Percentiles rank a stretch among this genome's conserved stretches.
Evolutionary conservation across 2,888 invertebrate species (phyloP).

Genomic region (Saturnia pavonia): DNA sequence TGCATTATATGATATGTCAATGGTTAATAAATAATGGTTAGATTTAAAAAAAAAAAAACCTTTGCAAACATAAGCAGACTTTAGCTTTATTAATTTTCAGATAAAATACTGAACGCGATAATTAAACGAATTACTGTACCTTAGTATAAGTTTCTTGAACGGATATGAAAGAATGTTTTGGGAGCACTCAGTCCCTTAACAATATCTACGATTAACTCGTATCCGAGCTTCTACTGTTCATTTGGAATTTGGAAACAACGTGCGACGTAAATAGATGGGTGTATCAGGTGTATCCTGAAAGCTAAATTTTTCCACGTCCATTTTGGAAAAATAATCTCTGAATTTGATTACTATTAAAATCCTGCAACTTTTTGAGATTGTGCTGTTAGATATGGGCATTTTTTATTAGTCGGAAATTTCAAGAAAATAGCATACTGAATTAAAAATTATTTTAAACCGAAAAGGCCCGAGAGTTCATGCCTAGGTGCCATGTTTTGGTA

Average conservation of each 20-base stretch:
- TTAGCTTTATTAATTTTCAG: not conserved
- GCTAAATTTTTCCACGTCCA: not conserved
- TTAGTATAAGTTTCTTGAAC: constrained; percentile 5
- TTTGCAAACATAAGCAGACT: no score
- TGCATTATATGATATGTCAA: no score
- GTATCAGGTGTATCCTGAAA: no score
- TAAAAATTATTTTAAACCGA: not conserved
- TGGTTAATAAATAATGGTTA: no score
- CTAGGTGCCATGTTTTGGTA: not conserved
- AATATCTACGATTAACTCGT: constrained; percentile 33
- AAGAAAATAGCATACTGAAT: not conserved
- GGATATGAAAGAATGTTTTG: constrained; percentile 27
- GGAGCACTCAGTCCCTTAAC: constrained; percentile 31
- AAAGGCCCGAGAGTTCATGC: not conserved
- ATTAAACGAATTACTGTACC: constrained; percentile 2
- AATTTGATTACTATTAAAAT: not conserved
- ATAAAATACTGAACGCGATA: not conserved
- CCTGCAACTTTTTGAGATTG: not conserved
- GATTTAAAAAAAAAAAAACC: no score
- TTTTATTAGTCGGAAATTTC: not conserved
- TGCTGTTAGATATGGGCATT: not conserved
- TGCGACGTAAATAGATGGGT: not conserved
- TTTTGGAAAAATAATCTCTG: not conserved
- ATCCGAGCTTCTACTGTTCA: constrained; percentile 11
- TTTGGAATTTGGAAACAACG: constrained; percentile 17